phyloP scores from a whole-genome alignment of 2,888 invertebrate species.

The Pristionchus maxplancki region DNA sequence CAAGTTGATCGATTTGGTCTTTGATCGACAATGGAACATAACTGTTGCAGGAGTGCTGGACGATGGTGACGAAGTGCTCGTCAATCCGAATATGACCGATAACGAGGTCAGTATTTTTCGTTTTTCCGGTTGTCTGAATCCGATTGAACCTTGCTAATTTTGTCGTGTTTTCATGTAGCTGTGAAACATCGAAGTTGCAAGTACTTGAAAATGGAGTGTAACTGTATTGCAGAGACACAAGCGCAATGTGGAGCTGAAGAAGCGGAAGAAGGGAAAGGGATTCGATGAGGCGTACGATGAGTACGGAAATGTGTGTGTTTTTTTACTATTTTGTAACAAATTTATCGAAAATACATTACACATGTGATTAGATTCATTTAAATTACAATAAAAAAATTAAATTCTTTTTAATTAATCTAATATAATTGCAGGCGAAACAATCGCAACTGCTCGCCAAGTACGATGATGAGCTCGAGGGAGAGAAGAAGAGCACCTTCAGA shows the following conservation, averaged over 20 bases:
- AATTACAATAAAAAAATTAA: not conserved
- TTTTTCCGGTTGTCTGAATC: not conserved
- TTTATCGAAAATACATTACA: not conserved
- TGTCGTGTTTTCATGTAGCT: not conserved
- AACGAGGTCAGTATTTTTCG: conserved; percentile 69
- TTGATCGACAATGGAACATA: not conserved
- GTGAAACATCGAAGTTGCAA: not conserved
- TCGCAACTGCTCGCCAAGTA: conserved; percentile 88
- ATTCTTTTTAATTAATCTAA: no score
- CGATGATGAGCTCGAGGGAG: conserved; percentile 91
- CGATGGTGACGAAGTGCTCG: conserved; percentile 88
- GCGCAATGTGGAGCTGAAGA: conserved; percentile 88
- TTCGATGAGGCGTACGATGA: conserved; percentile 83
- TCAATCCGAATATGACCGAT: conserved; percentile 83
- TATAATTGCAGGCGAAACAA: not conserved
- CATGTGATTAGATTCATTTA: no score
- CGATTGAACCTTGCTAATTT: not conserved
- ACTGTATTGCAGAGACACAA: conserved; percentile 56
- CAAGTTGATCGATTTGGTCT: no score
- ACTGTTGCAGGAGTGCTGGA: conserved; percentile 84
- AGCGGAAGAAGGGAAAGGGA: conserved; percentile 86
- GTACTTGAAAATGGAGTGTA: not conserved
- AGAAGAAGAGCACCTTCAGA: conserved; percentile 64
- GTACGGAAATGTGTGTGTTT: conserved; percentile 80
- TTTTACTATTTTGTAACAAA: not conserved